These are phyloP conservation scores for Pteropus rufus DNA, from an alignment of 2,797 vertebrate genomes.

Conservation along the genomic window DNA sequence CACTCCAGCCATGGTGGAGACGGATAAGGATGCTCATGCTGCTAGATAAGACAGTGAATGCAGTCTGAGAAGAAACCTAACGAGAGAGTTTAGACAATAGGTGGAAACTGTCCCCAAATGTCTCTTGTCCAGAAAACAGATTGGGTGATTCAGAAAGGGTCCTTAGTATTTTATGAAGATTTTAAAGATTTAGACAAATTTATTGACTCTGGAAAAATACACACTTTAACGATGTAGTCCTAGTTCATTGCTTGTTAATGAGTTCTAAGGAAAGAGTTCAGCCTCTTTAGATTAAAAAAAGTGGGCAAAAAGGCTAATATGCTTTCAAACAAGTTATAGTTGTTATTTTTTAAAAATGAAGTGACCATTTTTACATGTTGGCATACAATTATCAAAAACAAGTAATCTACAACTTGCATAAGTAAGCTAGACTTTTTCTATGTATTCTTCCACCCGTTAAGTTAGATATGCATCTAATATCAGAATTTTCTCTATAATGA, in stretches of 20 bases:
- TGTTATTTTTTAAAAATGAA: neutral
- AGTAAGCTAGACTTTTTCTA: neutral
- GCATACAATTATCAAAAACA: neutral
- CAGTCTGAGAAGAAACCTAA: constrained; percentile 91
- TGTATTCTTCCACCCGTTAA: neutral
- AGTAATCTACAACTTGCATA: neutral
- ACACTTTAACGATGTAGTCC: neutral
- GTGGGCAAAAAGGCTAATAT: neutral
- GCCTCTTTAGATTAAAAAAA: neutral
- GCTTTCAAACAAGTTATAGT: neutral
- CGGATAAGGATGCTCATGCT: constrained; percentile 89
- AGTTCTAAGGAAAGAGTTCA: neutral
- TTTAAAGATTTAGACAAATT: constrained; percentile 65
- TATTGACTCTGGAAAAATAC: neutral
- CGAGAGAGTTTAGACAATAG: constrained; percentile 90
- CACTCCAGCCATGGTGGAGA: constrained; percentile 84
- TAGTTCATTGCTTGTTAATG: neutral
- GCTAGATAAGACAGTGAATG: constrained; percentile 85
- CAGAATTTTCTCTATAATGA: neutral
- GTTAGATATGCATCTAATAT: neutral
- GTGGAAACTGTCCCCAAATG: constrained; percentile 90
- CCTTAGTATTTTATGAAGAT: constrained; percentile 83
- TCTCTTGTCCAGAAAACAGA: constrained; percentile 91
- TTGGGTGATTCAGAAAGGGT: constrained; percentile 91
- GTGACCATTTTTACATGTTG: neutral